Evolutionary conservation across 2,113 vertebrate genomes (phyloP).

Genomic region (Sylvilagus bachmani): DNA sequence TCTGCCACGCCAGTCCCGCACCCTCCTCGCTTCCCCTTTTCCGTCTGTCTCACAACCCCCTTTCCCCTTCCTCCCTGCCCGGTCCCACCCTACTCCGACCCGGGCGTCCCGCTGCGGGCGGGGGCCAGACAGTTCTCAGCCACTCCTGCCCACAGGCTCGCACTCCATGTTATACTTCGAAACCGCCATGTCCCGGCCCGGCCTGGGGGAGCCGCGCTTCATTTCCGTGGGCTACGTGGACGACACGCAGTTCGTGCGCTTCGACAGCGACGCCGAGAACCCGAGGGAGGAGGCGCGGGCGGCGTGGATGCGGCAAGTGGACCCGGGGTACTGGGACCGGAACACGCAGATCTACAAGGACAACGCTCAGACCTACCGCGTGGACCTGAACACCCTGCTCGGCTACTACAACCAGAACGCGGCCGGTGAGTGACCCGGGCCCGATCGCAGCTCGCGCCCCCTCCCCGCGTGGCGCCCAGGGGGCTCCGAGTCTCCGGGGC

Average conservation of each 20-base stretch:
- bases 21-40: rapidly evolving
- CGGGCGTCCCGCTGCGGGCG: rapidly evolving
- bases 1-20: not conserved
- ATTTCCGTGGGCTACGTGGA: conserved; percentile 29
- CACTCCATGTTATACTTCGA: conserved; percentile 39
- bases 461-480: not conserved
- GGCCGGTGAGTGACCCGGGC: not conserved
- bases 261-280: conserved; percentile 20
- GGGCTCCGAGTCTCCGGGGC: not conserved
- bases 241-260: conserved; percentile 9
- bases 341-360: rapidly evolving
- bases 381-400: not conserved
- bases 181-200: not conserved
- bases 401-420: conserved; percentile 55
- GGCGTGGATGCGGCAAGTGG: conserved; percentile 30
- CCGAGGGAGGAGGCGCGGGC: not conserved
- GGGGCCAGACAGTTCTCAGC: not conserved
- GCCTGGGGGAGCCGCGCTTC: not conserved
- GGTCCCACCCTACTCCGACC: rapidly evolving
- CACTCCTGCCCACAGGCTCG: not conserved
- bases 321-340: not conserved
- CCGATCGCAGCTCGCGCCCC: not conserved
- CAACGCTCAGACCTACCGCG: rapidly evolving
- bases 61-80: no score
- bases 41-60: rapidly evolving